These are phyloP conservation scores for Carassius carassius DNA, from an alignment of 2,113 vertebrate species.

Conservation along the genomic window DNA sequence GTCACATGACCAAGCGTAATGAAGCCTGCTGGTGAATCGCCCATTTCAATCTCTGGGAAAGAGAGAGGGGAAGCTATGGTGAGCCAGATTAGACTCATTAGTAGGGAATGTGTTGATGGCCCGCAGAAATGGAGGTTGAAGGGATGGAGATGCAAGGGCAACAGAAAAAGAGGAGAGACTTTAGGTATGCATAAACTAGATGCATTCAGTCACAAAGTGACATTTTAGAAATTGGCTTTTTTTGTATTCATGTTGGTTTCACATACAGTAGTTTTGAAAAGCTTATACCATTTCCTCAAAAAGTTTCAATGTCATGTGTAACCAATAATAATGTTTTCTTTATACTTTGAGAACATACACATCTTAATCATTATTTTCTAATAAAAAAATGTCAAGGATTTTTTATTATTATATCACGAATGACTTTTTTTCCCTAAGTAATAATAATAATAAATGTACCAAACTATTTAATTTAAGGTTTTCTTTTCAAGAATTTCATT, in stretches of 20 bases:
- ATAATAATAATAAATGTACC: too few species aligned
- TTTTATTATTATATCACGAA: too few species aligned
- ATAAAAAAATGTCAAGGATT: too few species aligned
- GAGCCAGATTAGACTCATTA: conserved; percentile 31
- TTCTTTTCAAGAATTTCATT: too few species aligned
- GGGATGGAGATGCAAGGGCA: not conserved
- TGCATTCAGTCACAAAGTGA: not conserved
- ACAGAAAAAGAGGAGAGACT: not conserved
- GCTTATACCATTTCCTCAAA: too few species aligned
- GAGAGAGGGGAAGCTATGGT: conserved; percentile 24
- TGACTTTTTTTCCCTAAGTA: too few species aligned
- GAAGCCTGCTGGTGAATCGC: conserved; percentile 27
- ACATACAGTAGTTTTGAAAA: too few species aligned
- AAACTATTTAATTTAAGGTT: too few species aligned
- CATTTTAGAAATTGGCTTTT: not conserved
- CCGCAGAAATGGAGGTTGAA: not conserved
- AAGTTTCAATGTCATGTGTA: not conserved
- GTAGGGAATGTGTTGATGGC: not conserved
- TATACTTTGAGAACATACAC: not conserved
- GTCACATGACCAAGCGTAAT: conserved; percentile 32
- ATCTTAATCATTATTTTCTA: not conserved
- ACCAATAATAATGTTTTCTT: not conserved
- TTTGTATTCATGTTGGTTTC: not conserved
- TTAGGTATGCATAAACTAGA: not conserved
- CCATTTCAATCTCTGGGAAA: conserved; percentile 38